These are phyloP conservation scores for Girardia tigrina DNA, from an alignment of 2,888 invertebrate genomes.

Conservation along the genomic window DNA sequence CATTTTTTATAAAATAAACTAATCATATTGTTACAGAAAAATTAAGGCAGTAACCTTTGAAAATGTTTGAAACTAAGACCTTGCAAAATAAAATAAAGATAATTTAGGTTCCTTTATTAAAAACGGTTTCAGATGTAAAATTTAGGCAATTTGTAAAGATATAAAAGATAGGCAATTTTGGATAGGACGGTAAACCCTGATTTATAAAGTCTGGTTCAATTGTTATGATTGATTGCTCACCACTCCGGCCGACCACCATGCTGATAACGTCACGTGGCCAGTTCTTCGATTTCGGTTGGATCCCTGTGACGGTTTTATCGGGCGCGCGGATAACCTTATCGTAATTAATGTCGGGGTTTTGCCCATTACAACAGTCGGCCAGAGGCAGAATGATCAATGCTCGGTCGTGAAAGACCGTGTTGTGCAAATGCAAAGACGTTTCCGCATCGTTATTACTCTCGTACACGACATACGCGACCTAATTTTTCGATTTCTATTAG, in stretches of 20 bases:
- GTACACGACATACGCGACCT: constrained; percentile 85
- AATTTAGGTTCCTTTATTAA: no score
- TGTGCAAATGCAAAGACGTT: constrained; percentile 93
- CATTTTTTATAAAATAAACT: no score
- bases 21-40: no score
- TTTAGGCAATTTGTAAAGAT: no score
- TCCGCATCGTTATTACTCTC: constrained; percentile 59
- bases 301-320: constrained; percentile 71
- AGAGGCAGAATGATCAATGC: constrained; percentile 86
- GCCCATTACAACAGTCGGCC: constrained; percentile 58
- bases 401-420: constrained; percentile 93
- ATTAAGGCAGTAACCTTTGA: no score
- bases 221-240: constrained; percentile 41
- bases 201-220: constrained; percentile 70
- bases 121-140: no score
- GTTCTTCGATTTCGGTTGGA: constrained; percentile 61
- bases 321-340: constrained; percentile 81
- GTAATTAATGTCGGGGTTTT: constrained; percentile 84
- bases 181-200: constrained; percentile 71
- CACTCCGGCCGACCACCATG: constrained; percentile 51
- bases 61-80: no score
- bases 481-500: no score
- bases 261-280: constrained; percentile 78
- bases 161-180: constrained; percentile 57
- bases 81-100: no score